phyloP scores from a whole-genome alignment of 1,140 invertebrate species.

The Chionoecetes opilio region DNA sequence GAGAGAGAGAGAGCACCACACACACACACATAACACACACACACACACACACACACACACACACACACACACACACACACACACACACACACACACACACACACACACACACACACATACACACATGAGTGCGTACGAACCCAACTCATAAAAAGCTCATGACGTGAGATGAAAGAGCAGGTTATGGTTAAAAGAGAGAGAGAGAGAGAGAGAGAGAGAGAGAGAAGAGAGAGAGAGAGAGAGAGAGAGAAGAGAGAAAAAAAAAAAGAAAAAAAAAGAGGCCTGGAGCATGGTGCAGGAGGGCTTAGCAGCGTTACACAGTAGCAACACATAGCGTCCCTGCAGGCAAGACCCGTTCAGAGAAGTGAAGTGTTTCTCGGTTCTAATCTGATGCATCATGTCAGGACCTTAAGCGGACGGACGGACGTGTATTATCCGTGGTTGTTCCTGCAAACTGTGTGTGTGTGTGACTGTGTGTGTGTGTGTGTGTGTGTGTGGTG shows the following conservation, averaged over 20 bases:
- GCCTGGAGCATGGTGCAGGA: too few species aligned
- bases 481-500: too few species aligned
- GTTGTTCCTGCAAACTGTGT: too few species aligned
- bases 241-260: too few species aligned
- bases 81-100: conserved; percentile 25
- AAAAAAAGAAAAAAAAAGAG: too few species aligned
- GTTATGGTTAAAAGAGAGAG: conserved; percentile 10
- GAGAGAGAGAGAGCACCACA: background rate
- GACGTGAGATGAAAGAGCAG: conserved; percentile 16
- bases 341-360: background rate
- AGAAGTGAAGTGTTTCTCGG: background rate
- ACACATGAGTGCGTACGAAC: background rate
- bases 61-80: conserved; percentile 22
- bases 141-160: background rate
- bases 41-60: conserved; percentile 27
- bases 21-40: background rate
- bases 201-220: conserved; percentile 12
- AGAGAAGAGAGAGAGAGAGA: background rate
- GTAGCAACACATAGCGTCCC: background rate
- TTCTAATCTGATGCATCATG: background rate
- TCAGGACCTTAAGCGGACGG: background rate
- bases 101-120: conserved; percentile 6
- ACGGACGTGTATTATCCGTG: background rate
- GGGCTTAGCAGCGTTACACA: background rate
- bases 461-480: too few species aligned